Evolutionary conservation across 1,140 invertebrate species (phyloP), one percentile per base, ranked within the genome.

Genomic region (Orchestia grillus): DNA sequence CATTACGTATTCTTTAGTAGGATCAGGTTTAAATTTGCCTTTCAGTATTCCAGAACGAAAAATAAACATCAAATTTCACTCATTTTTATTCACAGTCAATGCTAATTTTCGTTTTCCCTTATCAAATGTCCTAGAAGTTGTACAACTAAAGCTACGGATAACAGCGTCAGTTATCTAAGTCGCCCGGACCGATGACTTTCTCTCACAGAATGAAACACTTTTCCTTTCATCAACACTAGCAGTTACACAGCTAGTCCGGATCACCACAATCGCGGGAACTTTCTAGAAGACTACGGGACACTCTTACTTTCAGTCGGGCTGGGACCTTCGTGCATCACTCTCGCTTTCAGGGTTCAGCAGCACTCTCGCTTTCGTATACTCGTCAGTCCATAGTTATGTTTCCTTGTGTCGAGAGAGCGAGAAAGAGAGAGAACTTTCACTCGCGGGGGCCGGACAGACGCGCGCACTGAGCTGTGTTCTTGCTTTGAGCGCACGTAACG

Each of bases 311-410:
- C 44, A 45, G 44, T 47, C 0, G 11, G 43, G 44, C 44, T 44
- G 92, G 44, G 92, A 94, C 92, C 92, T 94, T 45, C 44, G 36
- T 77, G 62, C 62, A 47, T 94, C 92, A 94, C 92, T 94, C 92
- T 94, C 92, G 92, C 92, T 94, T 94, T 94, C 92, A 45, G 92
- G 36, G 44, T 45, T 40, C 8, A 47, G 92, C 36, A 94, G 44
- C 92, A 94, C 92, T 94, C 92, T 94, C 92, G 92, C 92, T 94
- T 94, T 94, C 92, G 88, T 41, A n/a, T 15, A n/a, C 40, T 45
- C 92, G 92, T 47, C 43, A 45, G 41, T 94, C 92, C 8, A 94
- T 94, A 44, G 44, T n/a, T 94, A 40, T 44, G 44, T 94, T 94
- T 94, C 92, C 92, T 94, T 47, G 92, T 94, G 44, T 90, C 88